These are phyloP conservation scores for Agrilus planipennis DNA, from an alignment of 1,140 invertebrate genomes.

Conservation along the genomic window DNA sequence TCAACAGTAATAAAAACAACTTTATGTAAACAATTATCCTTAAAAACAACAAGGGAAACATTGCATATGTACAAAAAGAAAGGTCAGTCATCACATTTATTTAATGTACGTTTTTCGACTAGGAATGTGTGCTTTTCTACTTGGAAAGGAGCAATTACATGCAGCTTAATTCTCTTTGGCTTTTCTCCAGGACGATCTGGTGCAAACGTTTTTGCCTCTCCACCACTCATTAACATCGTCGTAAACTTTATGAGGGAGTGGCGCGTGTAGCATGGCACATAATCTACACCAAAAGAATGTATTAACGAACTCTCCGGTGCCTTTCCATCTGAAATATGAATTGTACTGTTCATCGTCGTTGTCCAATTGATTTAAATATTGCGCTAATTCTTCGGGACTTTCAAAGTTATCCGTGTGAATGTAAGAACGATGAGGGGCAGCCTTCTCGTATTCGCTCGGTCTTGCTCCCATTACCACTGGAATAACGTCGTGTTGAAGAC, in stretches of 20 bases:
- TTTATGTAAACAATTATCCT: too few relatives aligned
- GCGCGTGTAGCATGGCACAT: slow-evolving; percentile 79
- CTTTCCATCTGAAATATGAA: slow-evolving; percentile 83
- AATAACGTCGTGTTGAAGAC: slow-evolving; percentile 61
- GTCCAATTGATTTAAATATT: slow-evolving; percentile 75
- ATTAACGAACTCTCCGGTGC: slow-evolving; percentile 87
- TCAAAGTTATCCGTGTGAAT: slow-evolving; percentile 93
- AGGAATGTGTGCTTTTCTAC: too few relatives aligned
- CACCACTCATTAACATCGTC: slow-evolving; percentile 79
- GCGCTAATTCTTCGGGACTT: slow-evolving; percentile 69
- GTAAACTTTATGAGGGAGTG: slow-evolving; percentile 50
- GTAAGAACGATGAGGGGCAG: slow-evolving; percentile 76
- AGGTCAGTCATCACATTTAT: too few relatives aligned
- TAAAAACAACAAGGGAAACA: too few relatives aligned
- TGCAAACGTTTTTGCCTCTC: slow-evolving; percentile 62
- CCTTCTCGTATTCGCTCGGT: slow-evolving; percentile 75
- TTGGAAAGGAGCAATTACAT: too few relatives aligned
- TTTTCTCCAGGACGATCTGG: slow-evolving; percentile 52
- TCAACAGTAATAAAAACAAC: too few relatives aligned
- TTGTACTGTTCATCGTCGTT: slow-evolving; percentile 81
- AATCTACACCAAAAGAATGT: slow-evolving; percentile 92
- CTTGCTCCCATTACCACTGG: slow-evolving; percentile 82
- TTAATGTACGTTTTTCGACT: too few relatives aligned
- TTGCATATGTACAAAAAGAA: too few relatives aligned
- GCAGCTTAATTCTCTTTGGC: too few relatives aligned